Evolutionary conservation across 2,797 vertebrate genomes (phyloP).

Genomic region (Sternotherus odoratus): DNA sequence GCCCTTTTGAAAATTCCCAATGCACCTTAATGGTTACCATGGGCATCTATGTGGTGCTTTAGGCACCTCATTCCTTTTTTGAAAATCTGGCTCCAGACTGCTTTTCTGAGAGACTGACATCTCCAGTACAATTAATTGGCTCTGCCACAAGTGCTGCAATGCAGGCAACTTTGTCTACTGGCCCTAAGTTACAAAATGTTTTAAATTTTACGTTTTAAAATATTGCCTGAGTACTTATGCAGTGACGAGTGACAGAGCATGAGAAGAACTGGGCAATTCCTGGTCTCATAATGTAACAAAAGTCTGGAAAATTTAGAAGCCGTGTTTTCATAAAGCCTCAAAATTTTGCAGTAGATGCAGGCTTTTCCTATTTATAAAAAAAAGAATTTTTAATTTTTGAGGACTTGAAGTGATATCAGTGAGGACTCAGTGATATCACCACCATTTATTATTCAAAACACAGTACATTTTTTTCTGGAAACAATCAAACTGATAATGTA

Average conservation of each 20-base stretch:
- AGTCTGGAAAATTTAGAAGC: not conserved
- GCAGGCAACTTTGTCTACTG: not conserved
- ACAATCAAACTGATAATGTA: not conserved
- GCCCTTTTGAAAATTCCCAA: not conserved
- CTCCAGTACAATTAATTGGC: not conserved
- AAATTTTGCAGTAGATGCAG: not conserved
- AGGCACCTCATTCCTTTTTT: not conserved
- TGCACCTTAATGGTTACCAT: not conserved
- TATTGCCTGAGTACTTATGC: not conserved
- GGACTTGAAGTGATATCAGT: not conserved
- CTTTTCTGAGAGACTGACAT: not conserved
- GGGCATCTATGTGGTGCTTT: not conserved
- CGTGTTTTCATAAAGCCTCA: not conserved
- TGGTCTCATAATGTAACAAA: not conserved
- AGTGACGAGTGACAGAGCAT: not conserved
- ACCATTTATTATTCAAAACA: not conserved
- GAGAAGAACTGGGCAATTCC: not conserved
- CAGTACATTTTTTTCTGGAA: not conserved
- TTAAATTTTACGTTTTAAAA: not conserved
- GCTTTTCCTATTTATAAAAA: not conserved
- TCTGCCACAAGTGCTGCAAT: not conserved
- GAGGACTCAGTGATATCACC: not conserved
- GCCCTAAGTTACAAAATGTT: not conserved
- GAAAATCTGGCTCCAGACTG: not conserved
- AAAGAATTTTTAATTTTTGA: not conserved